phyloP scores from a whole-genome alignment of 2,113 vertebrate species.

The Sapajus apella region DNA sequence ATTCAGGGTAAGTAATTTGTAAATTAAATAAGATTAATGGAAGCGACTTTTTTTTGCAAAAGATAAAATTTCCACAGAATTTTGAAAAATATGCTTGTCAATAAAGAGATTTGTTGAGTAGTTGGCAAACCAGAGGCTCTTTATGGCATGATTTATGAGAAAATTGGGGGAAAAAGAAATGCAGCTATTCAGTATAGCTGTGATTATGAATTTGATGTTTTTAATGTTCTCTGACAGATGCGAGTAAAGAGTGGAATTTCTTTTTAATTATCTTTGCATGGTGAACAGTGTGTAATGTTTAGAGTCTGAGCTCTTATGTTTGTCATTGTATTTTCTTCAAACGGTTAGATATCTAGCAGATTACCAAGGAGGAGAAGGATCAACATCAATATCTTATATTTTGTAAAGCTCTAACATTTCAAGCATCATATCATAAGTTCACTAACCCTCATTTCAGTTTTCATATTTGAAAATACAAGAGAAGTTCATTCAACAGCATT shows the following conservation, averaged over 20 bases:
- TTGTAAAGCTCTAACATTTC: slow-evolving; percentile 25
- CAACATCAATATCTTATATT: slow-evolving; percentile 36
- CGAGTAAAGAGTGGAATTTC: slow-evolving; percentile 34
- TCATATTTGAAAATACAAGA: neutral
- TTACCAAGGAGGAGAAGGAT: neutral
- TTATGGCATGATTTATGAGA: slow-evolving; percentile 45
- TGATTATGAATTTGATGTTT: slow-evolving; percentile 55
- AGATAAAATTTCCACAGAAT: slow-evolving; percentile 4
- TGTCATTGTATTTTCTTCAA: slow-evolving; percentile 54
- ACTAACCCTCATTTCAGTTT: neutral
- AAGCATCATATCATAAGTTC: slow-evolving; percentile 4
- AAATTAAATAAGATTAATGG: neutral
- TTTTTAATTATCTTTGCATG: slow-evolving; percentile 55
- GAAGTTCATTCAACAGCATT: neutral
- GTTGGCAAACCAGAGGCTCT: slow-evolving; percentile 12
- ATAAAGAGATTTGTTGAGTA: neutral
- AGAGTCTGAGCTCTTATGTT: neutral
- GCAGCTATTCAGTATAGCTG: neutral
- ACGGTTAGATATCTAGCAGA: slow-evolving; percentile 15
- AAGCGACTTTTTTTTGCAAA: neutral
- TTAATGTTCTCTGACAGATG: slow-evolving; percentile 61
- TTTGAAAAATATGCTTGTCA: neutral
- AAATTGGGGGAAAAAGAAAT: neutral
- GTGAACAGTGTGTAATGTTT: neutral
- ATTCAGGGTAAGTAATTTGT: neutral